Conservation (phyloP, 2,797 vertebrate species). For the Propithecus deckenii region DNA sequence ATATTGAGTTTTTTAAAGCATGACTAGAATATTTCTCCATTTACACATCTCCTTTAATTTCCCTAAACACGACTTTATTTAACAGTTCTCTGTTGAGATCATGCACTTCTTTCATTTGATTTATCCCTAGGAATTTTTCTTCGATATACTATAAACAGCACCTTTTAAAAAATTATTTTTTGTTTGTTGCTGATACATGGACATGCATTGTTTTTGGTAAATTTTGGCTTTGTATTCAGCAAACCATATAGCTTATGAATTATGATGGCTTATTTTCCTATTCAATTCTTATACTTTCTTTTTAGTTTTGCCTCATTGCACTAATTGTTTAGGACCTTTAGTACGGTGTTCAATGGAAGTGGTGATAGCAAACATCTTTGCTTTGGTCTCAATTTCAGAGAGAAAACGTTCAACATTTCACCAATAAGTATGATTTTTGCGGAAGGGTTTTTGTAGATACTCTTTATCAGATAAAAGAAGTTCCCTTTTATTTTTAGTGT, state of each 20-base stretch:
- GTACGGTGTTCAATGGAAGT: neutral
- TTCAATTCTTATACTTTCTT: neutral
- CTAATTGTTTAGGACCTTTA: neutral
- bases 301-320: neutral
- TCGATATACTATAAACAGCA: neutral
- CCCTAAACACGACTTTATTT: neutral
- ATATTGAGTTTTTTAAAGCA: neutral
- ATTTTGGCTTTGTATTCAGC: neutral
- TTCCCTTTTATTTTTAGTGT: neutral
- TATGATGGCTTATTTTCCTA: neutral
- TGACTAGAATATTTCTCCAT: neutral
- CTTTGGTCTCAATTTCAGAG: conserved; percentile 15
- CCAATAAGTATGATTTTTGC: neutral
- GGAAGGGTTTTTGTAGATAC: neutral
- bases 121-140: neutral
- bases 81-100: neutral
- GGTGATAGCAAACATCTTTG: neutral
- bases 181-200: neutral
- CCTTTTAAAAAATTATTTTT: neutral
- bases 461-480: neutral
- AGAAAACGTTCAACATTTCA: neutral
- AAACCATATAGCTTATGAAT: neutral
- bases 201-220: neutral
- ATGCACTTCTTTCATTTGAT: neutral
- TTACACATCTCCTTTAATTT: neutral